A percentile compares a stretch with the other conserved stretches of the same genome.
These are phyloP conservation scores for Atopsyche davidsoni DNA, from an alignment of 1,140 invertebrate genomes.

Conservation along the genomic window DNA sequence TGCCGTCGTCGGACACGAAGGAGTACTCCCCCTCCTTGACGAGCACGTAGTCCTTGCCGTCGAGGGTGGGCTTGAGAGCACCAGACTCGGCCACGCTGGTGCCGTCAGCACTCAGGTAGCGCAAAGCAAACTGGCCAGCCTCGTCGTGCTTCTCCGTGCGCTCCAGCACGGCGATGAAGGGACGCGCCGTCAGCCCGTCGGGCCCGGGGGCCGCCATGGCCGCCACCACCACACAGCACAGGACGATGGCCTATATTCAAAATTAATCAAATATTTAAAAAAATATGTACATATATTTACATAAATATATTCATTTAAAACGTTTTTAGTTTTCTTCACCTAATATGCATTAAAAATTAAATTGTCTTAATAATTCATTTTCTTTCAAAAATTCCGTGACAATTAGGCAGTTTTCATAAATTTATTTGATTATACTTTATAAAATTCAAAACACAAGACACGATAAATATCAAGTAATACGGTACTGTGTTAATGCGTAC, in stretches of 20 bases:
- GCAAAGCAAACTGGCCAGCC: slow-evolving; percentile 37
- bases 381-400: too few relatives aligned
- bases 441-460: not conserved
- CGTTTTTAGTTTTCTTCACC: too few relatives aligned
- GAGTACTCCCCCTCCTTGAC: slow-evolving; percentile 34
- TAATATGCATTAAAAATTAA: too few relatives aligned
- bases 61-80: slow-evolving; percentile 32
- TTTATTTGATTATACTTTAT: not conserved
- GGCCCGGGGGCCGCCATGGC: slow-evolving; percentile 8
- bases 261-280: slow-evolving; percentile 3
- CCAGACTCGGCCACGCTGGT: slow-evolving; percentile 37
- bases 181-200: not conserved
- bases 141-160: slow-evolving; percentile 37
- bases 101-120: slow-evolving; percentile 39
- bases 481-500: not conserved
- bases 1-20: slow-evolving; percentile 36
- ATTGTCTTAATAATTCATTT: too few relatives aligned
- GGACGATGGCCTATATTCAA: slow-evolving; percentile 7
- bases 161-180: slow-evolving; percentile 26
- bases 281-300: not conserved
- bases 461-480: not conserved
- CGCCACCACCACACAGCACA: slow-evolving; percentile 3
- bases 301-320: too few relatives aligned
- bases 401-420: not conserved
- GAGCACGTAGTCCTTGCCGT: slow-evolving; percentile 34